phyloP scores from a whole-genome alignment of 2,797 vertebrate genomes.

The Hephaestus fuliginosus region DNA sequence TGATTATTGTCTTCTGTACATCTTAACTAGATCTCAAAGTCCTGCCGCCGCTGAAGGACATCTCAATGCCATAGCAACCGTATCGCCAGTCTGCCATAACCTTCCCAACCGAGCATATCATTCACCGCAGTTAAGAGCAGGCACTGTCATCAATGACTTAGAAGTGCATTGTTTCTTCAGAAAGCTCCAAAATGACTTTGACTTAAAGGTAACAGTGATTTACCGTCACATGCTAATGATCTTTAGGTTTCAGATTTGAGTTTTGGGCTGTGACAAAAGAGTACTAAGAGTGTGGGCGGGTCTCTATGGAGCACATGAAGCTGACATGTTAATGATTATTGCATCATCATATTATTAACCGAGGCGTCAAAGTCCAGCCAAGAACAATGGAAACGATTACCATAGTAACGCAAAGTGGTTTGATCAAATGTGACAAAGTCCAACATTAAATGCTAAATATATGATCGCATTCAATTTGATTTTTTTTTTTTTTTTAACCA shows the following conservation, averaged over 20 bases:
- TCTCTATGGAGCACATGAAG: slow-evolving; percentile 18
- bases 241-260: neutral
- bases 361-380: slow-evolving; percentile 71
- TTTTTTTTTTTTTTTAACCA: neutral
- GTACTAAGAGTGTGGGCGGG: slow-evolving; percentile 1
- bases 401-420: slow-evolving; percentile 49
- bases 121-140: slow-evolving; percentile 39
- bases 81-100: slow-evolving; percentile 40
- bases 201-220: neutral
- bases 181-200: neutral
- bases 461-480: neutral
- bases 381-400: slow-evolving; percentile 48
- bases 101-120: slow-evolving; percentile 22
- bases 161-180: neutral
- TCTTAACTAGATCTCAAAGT: slow-evolving; percentile 77
- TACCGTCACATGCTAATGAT: neutral
- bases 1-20: slow-evolving; percentile 55
- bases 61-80: slow-evolving; percentile 55
- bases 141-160: slow-evolving; percentile 10
- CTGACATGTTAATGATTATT: slow-evolving; percentile 75
- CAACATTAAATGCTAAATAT: slow-evolving; percentile 36
- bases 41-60: slow-evolving; percentile 65
- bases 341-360: slow-evolving; percentile 51
- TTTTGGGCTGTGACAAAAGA: neutral
- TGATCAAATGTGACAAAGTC: slow-evolving; percentile 48